Evolutionary conservation across 92 coral and sea anemone species (phyloP).

Genomic region (Epizoanthus stellaris): DNA sequence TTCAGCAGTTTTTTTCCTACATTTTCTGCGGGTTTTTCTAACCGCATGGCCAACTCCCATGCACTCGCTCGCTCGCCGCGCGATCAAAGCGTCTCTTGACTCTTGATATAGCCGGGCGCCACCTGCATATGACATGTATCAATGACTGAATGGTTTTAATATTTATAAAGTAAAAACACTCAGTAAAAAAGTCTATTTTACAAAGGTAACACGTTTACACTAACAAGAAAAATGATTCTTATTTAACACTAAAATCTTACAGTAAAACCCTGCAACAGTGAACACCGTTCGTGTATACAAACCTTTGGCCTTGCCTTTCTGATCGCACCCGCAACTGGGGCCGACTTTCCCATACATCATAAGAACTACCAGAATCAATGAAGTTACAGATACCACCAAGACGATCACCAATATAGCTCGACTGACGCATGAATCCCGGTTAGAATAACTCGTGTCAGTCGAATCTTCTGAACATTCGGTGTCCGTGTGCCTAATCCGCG

Average conservation of each 20-base stretch:
- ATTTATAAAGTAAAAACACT: conserved; percentile 38
- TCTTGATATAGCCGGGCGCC: neutral
- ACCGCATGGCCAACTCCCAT: conserved; percentile 41
- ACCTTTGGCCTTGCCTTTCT: neutral
- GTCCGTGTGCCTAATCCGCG: conserved; percentile 18
- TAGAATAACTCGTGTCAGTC: neutral
- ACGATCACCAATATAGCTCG: conserved; percentile 29
- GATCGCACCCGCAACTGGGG: conserved; percentile 15
- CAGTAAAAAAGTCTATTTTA: neutral
- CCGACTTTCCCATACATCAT: conserved; percentile 31
- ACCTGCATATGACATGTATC: neutral
- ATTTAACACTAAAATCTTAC: neutral
- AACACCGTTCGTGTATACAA: neutral
- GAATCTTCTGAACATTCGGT: conserved; percentile 43
- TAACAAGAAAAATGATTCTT: neutral
- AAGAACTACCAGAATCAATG: conserved; percentile 15
- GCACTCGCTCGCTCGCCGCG: neutral
- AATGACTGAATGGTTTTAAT: conserved; percentile 29
- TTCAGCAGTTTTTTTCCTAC: neutral
- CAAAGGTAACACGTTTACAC: neutral
- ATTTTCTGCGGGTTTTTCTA: neutral
- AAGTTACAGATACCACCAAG: conserved; percentile 12
- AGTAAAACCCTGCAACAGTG: no score
- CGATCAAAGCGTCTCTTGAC: neutral
- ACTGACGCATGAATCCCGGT: conserved; percentile 25